A percentile compares a stretch with the other conserved stretches of the same genome.
Evolutionary conservation across 2,113 vertebrate genomes (phyloP).

Genomic region (Tupaia chinensis): DNA sequence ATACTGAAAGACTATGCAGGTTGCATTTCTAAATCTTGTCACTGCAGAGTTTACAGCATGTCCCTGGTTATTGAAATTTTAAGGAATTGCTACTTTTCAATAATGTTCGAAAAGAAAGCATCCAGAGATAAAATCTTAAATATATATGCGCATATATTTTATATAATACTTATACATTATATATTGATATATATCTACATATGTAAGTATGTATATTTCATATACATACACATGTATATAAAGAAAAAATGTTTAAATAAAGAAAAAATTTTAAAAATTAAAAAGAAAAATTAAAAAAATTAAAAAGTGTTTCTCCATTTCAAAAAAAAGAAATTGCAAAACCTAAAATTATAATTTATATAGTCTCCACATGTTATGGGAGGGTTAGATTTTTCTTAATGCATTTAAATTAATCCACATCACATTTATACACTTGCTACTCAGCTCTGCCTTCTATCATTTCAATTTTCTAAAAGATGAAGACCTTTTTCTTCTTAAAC

Average conservation of each 20-base stretch:
- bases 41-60: neutral
- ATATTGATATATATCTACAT: too few relatives aligned
- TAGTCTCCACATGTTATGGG: neutral
- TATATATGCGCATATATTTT: neutral
- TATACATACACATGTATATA: too few relatives aligned
- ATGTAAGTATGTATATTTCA: too few relatives aligned
- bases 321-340: neutral
- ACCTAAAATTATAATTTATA: neutral
- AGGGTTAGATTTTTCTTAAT: slow-evolving; percentile 55
- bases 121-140: neutral
- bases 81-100: neutral
- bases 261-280: too few relatives aligned
- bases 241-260: too few relatives aligned
- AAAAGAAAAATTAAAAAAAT: too few relatives aligned
- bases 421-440: neutral
- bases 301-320: too few relatives aligned
- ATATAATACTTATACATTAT: too few relatives aligned
- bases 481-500: slow-evolving; percentile 70
- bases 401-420: slow-evolving; percentile 10
- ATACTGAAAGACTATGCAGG: neutral
- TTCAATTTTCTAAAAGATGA: slow-evolving; percentile 65
- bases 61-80: neutral
- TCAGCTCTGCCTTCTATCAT: slow-evolving; percentile 26
- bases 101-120: neutral
- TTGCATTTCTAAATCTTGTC: neutral